A percentile compares a stretch with the other conserved stretches of the same genome.
Conservation (phyloP, 2,888 invertebrate species). For the Eugnorisma glareosa region DNA sequence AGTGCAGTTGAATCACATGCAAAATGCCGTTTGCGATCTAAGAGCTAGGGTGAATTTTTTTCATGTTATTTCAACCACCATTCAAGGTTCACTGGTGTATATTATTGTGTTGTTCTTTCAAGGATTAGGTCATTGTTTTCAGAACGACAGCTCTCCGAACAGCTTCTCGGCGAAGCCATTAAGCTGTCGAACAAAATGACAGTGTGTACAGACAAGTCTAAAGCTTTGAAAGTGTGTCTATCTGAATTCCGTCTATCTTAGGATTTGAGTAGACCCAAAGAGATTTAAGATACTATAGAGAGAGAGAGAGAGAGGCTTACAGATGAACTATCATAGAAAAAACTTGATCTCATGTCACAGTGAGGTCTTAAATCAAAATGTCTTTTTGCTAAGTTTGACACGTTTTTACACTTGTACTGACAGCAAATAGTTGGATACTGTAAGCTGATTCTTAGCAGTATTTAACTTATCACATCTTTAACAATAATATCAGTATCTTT, state of each 20-base stretch:
- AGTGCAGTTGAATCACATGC: slow-evolving; percentile 71
- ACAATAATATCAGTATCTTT: not conserved
- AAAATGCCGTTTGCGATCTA: slow-evolving; percentile 58
- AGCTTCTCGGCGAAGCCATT: not conserved
- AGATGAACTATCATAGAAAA: not conserved
- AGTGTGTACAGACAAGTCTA: not conserved
- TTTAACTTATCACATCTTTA: too few relatives aligned
- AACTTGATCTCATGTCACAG: not conserved
- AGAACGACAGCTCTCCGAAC: not conserved
- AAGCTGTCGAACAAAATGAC: not conserved
- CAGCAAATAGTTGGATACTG: not conserved
- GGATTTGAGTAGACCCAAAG: not conserved
- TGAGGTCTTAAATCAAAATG: not conserved
- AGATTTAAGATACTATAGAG: not conserved
- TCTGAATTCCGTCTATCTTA: not conserved
- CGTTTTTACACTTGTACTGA: not conserved
- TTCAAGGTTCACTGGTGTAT: not conserved
- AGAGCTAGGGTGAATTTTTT: slow-evolving; percentile 39
- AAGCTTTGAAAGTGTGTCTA: not conserved
- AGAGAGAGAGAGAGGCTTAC: not conserved
- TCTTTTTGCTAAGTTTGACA: not conserved
- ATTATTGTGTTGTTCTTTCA: slow-evolving; percentile 13
- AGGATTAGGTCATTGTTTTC: slow-evolving; percentile 2
- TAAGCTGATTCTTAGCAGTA: too few relatives aligned
- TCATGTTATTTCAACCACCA: slow-evolving; percentile 2